Evolutionary conservation across 2,797 vertebrate genomes (phyloP), one percentile per base, ranked within the genome.

Genomic region (Argentina silus): DNA sequence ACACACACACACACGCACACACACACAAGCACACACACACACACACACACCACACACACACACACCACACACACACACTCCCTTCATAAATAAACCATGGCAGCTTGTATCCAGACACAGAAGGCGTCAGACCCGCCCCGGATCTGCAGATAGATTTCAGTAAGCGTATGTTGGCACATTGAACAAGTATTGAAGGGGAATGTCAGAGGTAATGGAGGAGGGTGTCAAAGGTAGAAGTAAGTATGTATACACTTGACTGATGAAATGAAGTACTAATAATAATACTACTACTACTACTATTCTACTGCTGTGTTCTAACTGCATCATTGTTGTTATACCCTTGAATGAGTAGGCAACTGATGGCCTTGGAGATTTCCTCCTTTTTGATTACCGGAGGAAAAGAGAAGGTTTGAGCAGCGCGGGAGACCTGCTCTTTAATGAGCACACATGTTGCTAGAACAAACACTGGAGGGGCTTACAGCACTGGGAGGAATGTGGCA

Each of bases 391-490:
- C 27, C 27, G 27, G 27, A 36, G 27, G 27, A 36, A 36, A 4
- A 36, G 27, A 4, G 27, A 36, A 2, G 27, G 27, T 36, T 36
- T 1, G 27, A 36, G 27, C 1, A 36, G 27, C 27, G 27, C 27
- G 27, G 27, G 27, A 36, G 27, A 1, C n/a, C 9, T 7, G 42
- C 36, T n/a, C 61, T 63, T 44, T 63, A 63, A 44, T 8, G 42
- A 62, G 3, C 15, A 6, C 10, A 10, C 21, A 11, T 44, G 69
- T 60, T 42, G 57, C 56, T 62, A n/a, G 10, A 23, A 70, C 69
- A 62, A 50, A 70, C 69, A 70, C 47, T 27, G 60, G 45, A 56
- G 56, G 21, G 17, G 57, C 61, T 70, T 61, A 61, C 69, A 61
- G 23, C 15, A 17, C n/a, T 27, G 21, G 19, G 15, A 47, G 36